Percentiles rank a stretch among this genome's conserved stretches.
These are phyloP conservation scores for Rhinophrynus dorsalis DNA, from an alignment of 2,797 vertebrate species.

Conservation along the genomic window DNA sequence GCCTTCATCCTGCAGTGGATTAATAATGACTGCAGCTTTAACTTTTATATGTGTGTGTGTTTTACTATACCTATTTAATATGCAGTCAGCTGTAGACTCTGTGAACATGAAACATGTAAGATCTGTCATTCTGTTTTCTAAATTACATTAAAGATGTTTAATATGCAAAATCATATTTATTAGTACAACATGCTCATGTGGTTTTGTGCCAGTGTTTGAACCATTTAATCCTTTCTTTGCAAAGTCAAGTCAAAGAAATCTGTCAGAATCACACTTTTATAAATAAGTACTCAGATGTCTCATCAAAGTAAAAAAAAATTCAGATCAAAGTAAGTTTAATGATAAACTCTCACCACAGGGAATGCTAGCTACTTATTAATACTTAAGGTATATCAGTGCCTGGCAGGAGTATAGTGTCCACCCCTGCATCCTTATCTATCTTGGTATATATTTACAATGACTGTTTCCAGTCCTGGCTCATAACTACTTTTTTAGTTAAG, in stretches of 20 bases:
- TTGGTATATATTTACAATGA: too few relatives aligned
- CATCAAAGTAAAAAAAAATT: constrained; percentile 23
- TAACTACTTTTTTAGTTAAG: too few relatives aligned
- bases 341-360: background rate
- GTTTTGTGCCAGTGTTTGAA: constrained; percentile 17
- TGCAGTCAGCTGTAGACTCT: too few relatives aligned
- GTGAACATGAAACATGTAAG: too few relatives aligned
- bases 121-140: background rate
- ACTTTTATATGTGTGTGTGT: too few relatives aligned
- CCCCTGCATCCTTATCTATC: too few relatives aligned
- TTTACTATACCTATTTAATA: too few relatives aligned
- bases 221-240: constrained; percentile 24
- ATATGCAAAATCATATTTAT: constrained; percentile 4
- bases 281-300: constrained; percentile 36
- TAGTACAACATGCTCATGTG: background rate
- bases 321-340: constrained; percentile 22
- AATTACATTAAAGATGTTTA: constrained; percentile 14
- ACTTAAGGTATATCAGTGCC: background rate
- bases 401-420: too few relatives aligned
- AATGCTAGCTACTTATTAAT: constrained; percentile 5
- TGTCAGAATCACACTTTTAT: constrained; percentile 32
- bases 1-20: too few relatives aligned
- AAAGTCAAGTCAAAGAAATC: constrained; percentile 35
- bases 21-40: too few relatives aligned
- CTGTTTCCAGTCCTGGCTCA: too few relatives aligned